Evolutionary conservation across 2,888 invertebrate genomes (phyloP).

Genomic region (Meteorus cinctellus): DNA sequence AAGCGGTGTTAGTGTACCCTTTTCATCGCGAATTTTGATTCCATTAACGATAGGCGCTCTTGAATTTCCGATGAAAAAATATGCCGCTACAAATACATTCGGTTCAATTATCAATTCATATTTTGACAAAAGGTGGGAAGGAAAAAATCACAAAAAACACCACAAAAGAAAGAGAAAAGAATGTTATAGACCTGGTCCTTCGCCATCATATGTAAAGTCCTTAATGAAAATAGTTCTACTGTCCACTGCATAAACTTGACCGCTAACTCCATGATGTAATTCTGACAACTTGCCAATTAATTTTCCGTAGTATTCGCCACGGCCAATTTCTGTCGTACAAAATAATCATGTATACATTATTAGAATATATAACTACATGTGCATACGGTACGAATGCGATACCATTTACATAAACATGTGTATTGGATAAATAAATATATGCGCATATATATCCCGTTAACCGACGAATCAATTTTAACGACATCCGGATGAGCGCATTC

Average conservation of each 20-base stretch:
- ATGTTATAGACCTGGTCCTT: constrained; percentile 84
- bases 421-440: constrained; percentile 13
- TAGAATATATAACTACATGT: neutral
- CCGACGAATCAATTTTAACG: constrained; percentile 42
- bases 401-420: constrained; percentile 17
- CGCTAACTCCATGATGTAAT: constrained; percentile 89
- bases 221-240: constrained; percentile 89
- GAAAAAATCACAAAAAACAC: no score
- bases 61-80: constrained; percentile 89
- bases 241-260: constrained; percentile 91
- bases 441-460: constrained; percentile 34
- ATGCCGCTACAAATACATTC: constrained; percentile 82
- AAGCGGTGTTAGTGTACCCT: constrained; percentile 84
- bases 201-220: constrained; percentile 93
- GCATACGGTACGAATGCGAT: neutral
- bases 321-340: constrained; percentile 65
- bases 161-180: neutral
- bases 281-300: constrained; percentile 85
- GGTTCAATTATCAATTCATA: no score
- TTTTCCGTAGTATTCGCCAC: constrained; percentile 82
- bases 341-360: constrained; percentile 28
- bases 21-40: constrained; percentile 87
- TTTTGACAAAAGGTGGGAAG: no score
- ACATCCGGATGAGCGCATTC: constrained; percentile 40
- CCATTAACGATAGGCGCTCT: constrained; percentile 81